Evolutionary conservation across 2,113 vertebrate species (phyloP).

Genomic region (Trematocara zebra): DNA sequence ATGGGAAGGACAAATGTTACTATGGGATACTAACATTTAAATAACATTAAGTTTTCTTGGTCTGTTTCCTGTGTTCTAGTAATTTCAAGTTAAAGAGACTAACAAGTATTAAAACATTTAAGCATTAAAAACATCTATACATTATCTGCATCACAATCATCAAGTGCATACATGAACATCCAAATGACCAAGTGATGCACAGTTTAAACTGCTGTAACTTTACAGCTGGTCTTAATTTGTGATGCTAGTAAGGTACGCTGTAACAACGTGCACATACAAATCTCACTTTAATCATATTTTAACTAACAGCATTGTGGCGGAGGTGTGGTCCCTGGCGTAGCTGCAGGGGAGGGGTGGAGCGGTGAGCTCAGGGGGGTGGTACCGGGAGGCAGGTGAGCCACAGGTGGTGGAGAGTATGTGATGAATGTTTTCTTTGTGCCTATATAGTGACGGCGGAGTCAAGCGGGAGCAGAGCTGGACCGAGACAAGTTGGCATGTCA

Average conservation of each 20-base stretch:
- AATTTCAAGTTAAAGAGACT: background rate
- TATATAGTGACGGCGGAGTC: no score
- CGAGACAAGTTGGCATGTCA: no score
- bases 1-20: background rate
- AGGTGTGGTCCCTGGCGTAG: no score
- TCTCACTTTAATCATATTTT: background rate
- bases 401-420: no score
- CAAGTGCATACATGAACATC: background rate
- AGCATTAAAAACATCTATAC: background rate
- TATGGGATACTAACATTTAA: background rate
- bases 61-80: background rate
- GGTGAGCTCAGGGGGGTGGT: no score
- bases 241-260: background rate
- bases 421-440: no score
- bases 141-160: background rate
- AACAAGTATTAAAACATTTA: background rate
- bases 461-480: no score
- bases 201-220: background rate
- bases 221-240: background rate
- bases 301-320: no score
- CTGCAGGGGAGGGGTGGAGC: no score
- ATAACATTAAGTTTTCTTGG: background rate
- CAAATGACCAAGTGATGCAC: background rate
- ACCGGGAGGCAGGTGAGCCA: no score
- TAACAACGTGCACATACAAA: background rate